phyloP scores from a whole-genome alignment of 2,888 invertebrate genomes.

The Mantis religiosa region DNA sequence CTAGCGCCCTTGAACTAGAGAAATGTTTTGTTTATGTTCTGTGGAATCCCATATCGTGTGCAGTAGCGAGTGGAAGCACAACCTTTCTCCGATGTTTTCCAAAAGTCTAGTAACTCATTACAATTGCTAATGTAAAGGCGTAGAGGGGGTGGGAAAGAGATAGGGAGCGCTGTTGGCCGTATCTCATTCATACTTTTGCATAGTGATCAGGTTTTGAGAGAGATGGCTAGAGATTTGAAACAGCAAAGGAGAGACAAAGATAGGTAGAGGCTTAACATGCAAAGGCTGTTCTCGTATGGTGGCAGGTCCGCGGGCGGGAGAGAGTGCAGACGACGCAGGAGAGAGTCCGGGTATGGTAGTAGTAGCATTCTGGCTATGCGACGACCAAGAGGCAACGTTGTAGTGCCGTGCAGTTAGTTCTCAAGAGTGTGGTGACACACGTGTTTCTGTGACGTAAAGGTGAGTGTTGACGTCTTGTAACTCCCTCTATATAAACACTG shows the following conservation, averaged over 20 bases:
- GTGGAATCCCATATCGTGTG: not conserved
- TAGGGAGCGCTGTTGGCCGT: constrained; percentile 36
- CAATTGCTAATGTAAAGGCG: constrained; percentile 32
- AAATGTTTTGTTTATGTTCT: not conserved
- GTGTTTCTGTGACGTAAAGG: not conserved
- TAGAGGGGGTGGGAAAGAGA: not conserved
- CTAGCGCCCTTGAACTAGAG: not conserved
- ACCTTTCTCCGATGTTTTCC: constrained; percentile 21
- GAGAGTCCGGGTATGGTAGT: not conserved
- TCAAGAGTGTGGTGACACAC: too few relatives aligned
- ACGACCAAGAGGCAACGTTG: constrained; percentile 9
- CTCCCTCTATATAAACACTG: not conserved
- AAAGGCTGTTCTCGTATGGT: constrained; percentile 24
- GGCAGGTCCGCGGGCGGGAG: not conserved
- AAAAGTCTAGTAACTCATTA: constrained; percentile 30
- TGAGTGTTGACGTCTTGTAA: not conserved
- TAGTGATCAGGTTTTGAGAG: constrained; percentile 35
- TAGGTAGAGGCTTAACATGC: constrained; percentile 27
- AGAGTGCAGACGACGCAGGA: not conserved
- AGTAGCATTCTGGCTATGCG: constrained; percentile 2
- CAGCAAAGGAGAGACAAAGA: constrained; percentile 19
- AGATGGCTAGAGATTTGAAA: constrained; percentile 17
- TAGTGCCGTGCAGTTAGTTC: not conserved
- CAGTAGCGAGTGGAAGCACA: not conserved
- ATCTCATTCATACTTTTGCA: constrained; percentile 60